Evolutionary conservation across 2,888 invertebrate species (phyloP), one percentile per base, ranked within the genome.

Genomic region (Crematogaster levior): DNA sequence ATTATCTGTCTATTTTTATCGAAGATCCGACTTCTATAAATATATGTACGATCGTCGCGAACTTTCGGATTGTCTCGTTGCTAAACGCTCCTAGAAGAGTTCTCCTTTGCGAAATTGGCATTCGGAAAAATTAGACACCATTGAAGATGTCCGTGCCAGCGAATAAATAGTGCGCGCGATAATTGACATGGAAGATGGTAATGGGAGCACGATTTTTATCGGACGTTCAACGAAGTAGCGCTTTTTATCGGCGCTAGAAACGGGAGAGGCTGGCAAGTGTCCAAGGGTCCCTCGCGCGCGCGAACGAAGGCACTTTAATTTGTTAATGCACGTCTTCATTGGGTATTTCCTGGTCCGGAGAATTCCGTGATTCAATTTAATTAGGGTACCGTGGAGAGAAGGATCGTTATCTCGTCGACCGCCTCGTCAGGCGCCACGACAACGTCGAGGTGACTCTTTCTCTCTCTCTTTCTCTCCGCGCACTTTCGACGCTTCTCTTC

Each of bases 361-460:
- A 83, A 91, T 92, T 93, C 91, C 92, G 91, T 92, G 91, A 92
- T 93, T 93, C 91, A 91, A 93, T 92, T 93, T 92, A 92, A 93
- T 93, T 92, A 92, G 88, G 90, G 90, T 88, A 87, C 86, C 89
- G 89, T 87, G 86, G 86, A 77, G 70, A 77, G 77, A 89, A 91
- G 86, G 87, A 90, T 92, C 90, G 86, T 88, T 88, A 87, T 86
- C 86, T 86, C 83, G 43, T 10, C 60, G 85, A 46, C 12, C 61
- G 83, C 48, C 60, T 51, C 63, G 66, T 66, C 74, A 79, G 48
- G 70, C 53, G 77, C 77, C 40, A 43, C 53, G 77, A 77, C 77
- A 70, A 56, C 70, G 53, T 77, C 56, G 43, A 56, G 21, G 40
- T 12, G 6, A 12, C 24, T 73, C 79, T 46, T 30, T 66, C 46